Percentiles rank a stretch among this genome's conserved stretches.
Evolutionary conservation across 2,888 invertebrate genomes (phyloP).

Genomic region (Graphium colonna): DNA sequence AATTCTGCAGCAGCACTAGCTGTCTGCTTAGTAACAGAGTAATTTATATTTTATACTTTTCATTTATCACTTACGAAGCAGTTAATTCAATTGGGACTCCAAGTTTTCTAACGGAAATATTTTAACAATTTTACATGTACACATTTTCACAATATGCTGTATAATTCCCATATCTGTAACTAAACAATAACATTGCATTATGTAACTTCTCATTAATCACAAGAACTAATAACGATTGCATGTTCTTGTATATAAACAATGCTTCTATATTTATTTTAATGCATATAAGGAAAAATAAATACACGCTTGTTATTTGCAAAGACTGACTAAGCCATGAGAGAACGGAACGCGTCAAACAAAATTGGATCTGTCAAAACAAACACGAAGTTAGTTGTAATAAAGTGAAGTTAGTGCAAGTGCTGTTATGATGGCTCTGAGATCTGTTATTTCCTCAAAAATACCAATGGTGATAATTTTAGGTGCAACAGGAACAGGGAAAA

Average conservation of each 20-base stretch:
- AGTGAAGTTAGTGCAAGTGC: conserved; percentile 62
- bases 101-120: no score
- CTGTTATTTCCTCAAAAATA: conserved; percentile 59
- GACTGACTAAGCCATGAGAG: conserved; percentile 27
- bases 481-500: conserved; percentile 98
- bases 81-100: no score
- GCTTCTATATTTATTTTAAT: background rate
- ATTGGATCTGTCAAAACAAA: conserved; percentile 48
- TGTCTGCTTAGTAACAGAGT: no score
- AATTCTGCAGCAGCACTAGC: no score
- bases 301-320: background rate
- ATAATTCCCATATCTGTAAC: no score
- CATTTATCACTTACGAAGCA: no score
- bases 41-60: background rate
- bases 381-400: conserved; percentile 51
- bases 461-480: conserved; percentile 95
- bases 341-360: conserved; percentile 29
- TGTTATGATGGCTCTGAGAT: conserved; percentile 61
- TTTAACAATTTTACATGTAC: no score
- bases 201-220: background rate
- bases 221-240: conserved; percentile 4
- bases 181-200: conserved; percentile 15
- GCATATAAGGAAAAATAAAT: conserved; percentile 4
- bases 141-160: background rate
- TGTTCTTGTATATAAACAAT: conserved; percentile 10